phyloP scores from a whole-genome alignment of 2,797 vertebrate genomes.

The Percopsis omiscomaycus region DNA sequence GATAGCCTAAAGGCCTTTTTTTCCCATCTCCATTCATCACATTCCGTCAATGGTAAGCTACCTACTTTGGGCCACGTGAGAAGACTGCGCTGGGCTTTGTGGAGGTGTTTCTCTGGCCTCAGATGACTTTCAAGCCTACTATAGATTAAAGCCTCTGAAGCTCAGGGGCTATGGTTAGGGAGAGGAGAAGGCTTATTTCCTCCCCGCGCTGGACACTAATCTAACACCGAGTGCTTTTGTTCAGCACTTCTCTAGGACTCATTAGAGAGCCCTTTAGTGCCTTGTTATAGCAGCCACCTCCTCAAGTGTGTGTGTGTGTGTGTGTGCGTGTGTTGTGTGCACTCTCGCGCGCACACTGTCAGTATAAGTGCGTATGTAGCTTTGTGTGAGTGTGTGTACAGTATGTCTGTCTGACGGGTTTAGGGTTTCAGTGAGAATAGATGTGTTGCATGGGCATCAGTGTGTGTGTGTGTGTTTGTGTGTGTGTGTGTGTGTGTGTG shows the following conservation, averaged over 20 bases:
- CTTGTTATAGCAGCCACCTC: constrained; percentile 47
- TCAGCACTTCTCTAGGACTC: constrained; percentile 61
- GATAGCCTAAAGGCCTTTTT: constrained; percentile 40
- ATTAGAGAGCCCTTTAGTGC: constrained; percentile 64
- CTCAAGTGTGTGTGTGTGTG: constrained; percentile 31
- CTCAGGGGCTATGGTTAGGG: constrained; percentile 36
- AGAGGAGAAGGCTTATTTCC: constrained; percentile 46
- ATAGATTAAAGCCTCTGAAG: constrained; percentile 51
- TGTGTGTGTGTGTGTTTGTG: not conserved
- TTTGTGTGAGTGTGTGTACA: constrained; percentile 1
- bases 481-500: not conserved
- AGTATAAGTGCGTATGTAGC: constrained; percentile 1
- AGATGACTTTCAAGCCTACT: constrained; percentile 42
- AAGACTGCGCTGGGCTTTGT: constrained; percentile 28
- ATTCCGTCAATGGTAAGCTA: constrained; percentile 41
- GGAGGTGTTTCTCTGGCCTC: constrained; percentile 49
- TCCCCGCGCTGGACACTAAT: constrained; percentile 58
- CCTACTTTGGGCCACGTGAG: constrained; percentile 43
- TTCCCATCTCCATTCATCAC: constrained; percentile 27
- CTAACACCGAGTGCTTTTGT: constrained; percentile 59
- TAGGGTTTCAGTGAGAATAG: not conserved
- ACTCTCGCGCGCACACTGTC: not conserved
- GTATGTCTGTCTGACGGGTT: not conserved
- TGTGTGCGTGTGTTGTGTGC: constrained; percentile 20
- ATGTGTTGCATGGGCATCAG: not conserved